phyloP scores from a whole-genome alignment of 1,140 invertebrate species.

The Drosophila pseudoananassae region DNA sequence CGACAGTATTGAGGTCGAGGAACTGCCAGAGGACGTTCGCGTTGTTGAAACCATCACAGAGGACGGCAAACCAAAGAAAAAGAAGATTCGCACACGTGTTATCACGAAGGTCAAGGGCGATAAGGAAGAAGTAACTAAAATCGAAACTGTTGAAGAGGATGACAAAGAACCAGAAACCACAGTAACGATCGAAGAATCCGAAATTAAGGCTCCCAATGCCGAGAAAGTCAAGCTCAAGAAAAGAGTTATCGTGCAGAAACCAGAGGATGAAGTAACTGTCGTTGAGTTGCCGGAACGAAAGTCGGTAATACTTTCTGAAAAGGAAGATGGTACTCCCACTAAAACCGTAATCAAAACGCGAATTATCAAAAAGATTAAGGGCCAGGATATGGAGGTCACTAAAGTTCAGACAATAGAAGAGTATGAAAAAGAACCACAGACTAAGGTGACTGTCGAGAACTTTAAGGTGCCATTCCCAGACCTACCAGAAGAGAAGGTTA shows the following conservation, averaged over 20 bases:
- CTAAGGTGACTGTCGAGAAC: constrained; percentile 78
- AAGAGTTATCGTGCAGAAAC: constrained; percentile 54
- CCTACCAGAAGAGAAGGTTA: constrained; percentile 72
- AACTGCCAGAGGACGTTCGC: constrained; percentile 60
- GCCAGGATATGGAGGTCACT: constrained; percentile 83
- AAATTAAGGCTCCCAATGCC: constrained; percentile 29
- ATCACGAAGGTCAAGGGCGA: constrained; percentile 82
- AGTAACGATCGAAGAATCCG: constrained; percentile 69
- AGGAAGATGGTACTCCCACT: constrained; percentile 77
- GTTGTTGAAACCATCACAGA: constrained; percentile 41
- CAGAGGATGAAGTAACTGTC: constrained; percentile 67
- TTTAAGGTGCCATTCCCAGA: constrained; percentile 71
- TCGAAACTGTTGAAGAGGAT: constrained; percentile 84
- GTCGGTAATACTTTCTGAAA: constrained; percentile 75
- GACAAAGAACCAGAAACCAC: constrained; percentile 81
- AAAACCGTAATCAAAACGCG: constrained; percentile 84
- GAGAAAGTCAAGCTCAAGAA: constrained; percentile 61
- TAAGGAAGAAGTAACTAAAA: constrained; percentile 82
- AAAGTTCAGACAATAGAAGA: constrained; percentile 84
- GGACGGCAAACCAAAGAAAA: constrained; percentile 46
- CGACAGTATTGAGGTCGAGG: constrained; percentile 50
- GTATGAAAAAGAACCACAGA: constrained; percentile 83
- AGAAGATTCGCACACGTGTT: constrained; percentile 74
- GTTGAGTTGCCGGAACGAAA: constrained; percentile 73
- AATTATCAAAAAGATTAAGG: constrained; percentile 83